Base-by-base conservation (phyloP, 2,888 invertebrate species). In the Xanthorhoe designata region DNA sequence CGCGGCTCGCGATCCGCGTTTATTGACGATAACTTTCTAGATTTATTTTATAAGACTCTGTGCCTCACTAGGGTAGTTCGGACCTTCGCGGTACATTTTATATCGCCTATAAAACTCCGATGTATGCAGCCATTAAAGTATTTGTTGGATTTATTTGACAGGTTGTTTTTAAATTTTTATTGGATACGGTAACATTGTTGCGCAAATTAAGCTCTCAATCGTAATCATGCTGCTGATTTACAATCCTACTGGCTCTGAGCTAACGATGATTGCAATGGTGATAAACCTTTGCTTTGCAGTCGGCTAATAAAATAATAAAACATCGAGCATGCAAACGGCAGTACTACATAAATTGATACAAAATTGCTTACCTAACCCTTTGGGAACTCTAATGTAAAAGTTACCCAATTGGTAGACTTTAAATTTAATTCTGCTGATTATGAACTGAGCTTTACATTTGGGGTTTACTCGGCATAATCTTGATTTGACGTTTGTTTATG, bases 11-110 rank as follows among this genome's bases (percentile, higher is more conserved):
- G 52, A 59, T 51, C 54, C 17, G 89, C 88, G 87, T 91, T 91
- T 91, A 91, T 90, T 91, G 90, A 90, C 76, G 88, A 91, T 92
- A 92, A 92, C 90, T 89, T 86, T 85, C 87, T 91, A 91, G 92
- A 92, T 91, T 92, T 92, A 91, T 92, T 91, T 92, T 91, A 92
- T 90, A 82, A 85, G 85, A 91, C 89, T 88, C 38, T 89, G 8
- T 90, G 90, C 86, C 73, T 78, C 68, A 78, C 32, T 52, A 42
- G 29, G 45, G 38, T 58, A 63, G 49, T 50, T n/a, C 35, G 17
- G 24, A 64, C 59, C 54, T 68, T 69, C 87, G 87, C 80, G 83
- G 78, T 79, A 76, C 77, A 81, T 84, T 91, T 91, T 91, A 91
- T 90, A 86, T 81, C 79, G 78, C 85, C 88, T 87, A 92, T 92